Evolutionary conservation across 2,888 invertebrate species (phyloP), one percentile per base, ranked within the genome.

Genomic region (Halictus ligatus): DNA sequence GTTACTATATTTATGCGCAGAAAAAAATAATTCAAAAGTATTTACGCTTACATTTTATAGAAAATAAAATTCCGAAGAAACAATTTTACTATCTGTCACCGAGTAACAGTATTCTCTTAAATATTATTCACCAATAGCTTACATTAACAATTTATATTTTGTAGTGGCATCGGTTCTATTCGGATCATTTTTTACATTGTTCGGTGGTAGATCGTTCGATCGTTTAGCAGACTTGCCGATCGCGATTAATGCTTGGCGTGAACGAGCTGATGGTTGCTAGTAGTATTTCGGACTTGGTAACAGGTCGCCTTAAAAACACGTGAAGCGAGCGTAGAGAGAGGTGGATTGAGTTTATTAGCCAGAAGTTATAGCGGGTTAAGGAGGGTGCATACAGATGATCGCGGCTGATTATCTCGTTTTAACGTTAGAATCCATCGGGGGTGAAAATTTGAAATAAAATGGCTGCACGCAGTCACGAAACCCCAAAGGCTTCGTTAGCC

Each of bases 371-470:
- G 83, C 50, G 54, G 29, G 75, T 54, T 43, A n/a, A 64, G 21
- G 54, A 29, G 72, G 64, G 75, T 48, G 73, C 73, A 58, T 54
- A 64, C 10, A 83, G 84, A 85, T 85, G 72, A 85, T 85, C 84
- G n/a, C 35, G 1, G 13, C n/a, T 29, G 84, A 85, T 85, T 83
- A 83, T 85, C 84, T 76, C 46, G 60, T 21, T 79, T 72, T 73
- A 83, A 78, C 72, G 83, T 25, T 83, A 73, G 76, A 76, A 79
- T 85, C 67, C 84, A 85, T 83, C 73, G 73, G 58, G 76, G 75
- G 84, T 83, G 75, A 85, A 85, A 83, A 85, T 76, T 85, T 79
- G 73, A 75, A 85, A 69, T 83, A 85, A 78, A 76, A 79, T 58
- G 67, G 76, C 29, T 13, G 67, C 43, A 43, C 21, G 73, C 46